Evolutionary conservation across 2,113 vertebrate species (phyloP).

Genomic region (Sisor rabdophorus): DNA sequence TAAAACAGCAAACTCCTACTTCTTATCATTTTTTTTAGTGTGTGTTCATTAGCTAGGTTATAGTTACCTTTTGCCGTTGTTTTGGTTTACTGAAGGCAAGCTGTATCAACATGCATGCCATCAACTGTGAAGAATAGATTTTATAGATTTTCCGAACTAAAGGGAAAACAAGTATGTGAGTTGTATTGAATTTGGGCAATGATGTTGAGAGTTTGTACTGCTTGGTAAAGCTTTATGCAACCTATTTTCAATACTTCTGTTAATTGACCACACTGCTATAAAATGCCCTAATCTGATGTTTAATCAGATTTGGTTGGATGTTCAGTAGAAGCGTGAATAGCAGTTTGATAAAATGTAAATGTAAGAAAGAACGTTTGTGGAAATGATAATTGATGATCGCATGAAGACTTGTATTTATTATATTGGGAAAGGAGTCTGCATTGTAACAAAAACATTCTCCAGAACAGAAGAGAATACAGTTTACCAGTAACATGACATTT

Average conservation of each 20-base stretch:
- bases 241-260: neutral
- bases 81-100: neutral
- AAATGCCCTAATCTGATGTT: neutral
- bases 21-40: neutral
- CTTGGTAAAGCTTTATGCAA: neutral
- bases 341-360: neutral
- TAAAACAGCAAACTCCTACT: no score
- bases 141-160: neutral
- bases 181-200: neutral
- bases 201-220: neutral
- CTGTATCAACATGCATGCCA: neutral
- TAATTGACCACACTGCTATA: neutral
- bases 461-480: no score
- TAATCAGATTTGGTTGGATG: neutral
- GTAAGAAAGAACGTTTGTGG: no score
- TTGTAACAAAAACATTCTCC: no score
- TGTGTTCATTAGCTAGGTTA: neutral
- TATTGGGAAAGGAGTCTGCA: no score
- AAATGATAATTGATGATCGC: no score
- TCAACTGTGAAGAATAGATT: neutral
- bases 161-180: constrained; percentile 13
- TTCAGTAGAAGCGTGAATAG: neutral
- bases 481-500: no score
- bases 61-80: constrained; percentile 16
- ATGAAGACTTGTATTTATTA: no score